Base-by-base conservation (phyloP, 2,797 vertebrate species). In the Acipenser oxyrinchus region DNA sequence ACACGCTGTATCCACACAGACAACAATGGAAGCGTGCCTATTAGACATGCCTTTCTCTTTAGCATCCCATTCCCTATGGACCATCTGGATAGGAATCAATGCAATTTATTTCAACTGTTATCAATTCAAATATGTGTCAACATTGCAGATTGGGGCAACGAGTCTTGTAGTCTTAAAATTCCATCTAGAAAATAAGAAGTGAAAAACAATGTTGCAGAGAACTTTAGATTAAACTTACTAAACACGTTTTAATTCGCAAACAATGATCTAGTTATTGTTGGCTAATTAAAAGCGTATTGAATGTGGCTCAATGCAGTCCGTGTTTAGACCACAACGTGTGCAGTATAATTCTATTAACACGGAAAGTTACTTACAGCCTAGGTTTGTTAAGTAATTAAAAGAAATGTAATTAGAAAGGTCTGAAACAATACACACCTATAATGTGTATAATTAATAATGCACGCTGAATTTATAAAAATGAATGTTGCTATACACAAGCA, bases 11-110 rank as follows among this genome's bases (percentile, higher is more conserved):
- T 84, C 88, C 83, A 86, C 77, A 63, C 9, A 10, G 0, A 50
- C 9, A 71, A 91, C 87, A 89, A 91, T 86, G 84, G 90, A 90
- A 87, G 89, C 85, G 91, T 93, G 92, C 86, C 88, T 82, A 85
- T 89, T 89, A 84, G 82, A 83, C 70, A 84, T 65, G 80, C 73
- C 79, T 79, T 83, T 80, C 72, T 81, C 73, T 78, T 72, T 76
- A 68, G 72, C 82, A 75, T 85, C 68, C 75, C 1, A 52, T 71
- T 85, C 83, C 84, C 85, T 72, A 77, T 83, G 81, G 86, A 77
- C 83, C 88, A 84, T 86, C 81, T 86, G 86, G 81, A 83, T 77
- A 82, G 81, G 82, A 79, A 18, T 1, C 50, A 53, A 67, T 65
- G 58, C 51, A n/a, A 64, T 68, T 60, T 68, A 71, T 63, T 63